These are phyloP conservation scores for Menura novaehollandiae DNA, from an alignment of 2,113 vertebrate genomes.

Conservation along the genomic window DNA sequence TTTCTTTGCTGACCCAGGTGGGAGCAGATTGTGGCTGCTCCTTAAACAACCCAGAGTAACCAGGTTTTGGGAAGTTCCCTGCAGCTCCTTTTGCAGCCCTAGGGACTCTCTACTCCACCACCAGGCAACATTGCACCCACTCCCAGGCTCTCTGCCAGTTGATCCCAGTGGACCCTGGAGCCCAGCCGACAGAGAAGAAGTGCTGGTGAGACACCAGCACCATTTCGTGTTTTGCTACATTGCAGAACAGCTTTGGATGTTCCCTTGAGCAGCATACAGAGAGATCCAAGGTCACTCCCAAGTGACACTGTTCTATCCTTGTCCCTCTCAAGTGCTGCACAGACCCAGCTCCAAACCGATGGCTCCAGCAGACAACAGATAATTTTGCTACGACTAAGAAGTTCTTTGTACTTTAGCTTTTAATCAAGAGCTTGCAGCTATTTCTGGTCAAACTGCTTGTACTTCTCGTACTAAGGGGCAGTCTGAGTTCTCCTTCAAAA, in stretches of 20 bases:
- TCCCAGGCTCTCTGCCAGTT: not conserved
- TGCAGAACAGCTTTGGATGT: not conserved
- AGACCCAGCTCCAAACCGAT: not conserved
- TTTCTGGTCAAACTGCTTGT: not conserved
- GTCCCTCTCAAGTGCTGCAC: not conserved
- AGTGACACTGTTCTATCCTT: not conserved
- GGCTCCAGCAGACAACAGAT: not conserved
- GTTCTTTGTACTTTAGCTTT: slow-evolving; percentile 21
- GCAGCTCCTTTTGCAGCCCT: not conserved
- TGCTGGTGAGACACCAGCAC: not conserved
- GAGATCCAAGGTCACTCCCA: not conserved
- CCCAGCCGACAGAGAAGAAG: not conserved
- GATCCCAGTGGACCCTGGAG: not conserved
- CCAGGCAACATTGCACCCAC: rapidly evolving
- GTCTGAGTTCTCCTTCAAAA: not conserved
- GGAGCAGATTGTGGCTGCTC: not conserved
- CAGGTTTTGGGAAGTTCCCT: rapidly evolving
- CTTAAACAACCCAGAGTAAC: not conserved
- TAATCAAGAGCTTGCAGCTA: slow-evolving; percentile 17
- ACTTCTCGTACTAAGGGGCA: not conserved
- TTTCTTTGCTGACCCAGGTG: not conserved
- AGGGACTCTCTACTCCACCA: not conserved
- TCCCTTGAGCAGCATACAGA: not conserved
- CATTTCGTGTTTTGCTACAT: rapidly evolving
- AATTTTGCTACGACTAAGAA: slow-evolving; percentile 1